These are phyloP conservation scores for Ceyx margarethae DNA, from an alignment of 2,113 vertebrate species.

Conservation along the genomic window DNA sequence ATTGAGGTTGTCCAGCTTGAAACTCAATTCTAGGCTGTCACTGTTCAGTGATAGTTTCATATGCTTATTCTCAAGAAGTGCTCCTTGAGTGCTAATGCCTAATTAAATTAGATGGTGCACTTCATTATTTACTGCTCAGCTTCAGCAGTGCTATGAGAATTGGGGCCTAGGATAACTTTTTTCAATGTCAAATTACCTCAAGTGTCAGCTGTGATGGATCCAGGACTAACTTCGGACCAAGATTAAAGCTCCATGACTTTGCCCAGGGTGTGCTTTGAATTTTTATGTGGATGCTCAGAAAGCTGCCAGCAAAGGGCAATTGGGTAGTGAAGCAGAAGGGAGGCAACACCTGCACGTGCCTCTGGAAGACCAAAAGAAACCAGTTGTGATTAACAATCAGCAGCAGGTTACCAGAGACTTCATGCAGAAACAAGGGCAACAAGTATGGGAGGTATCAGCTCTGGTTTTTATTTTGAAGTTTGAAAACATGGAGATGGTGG, in stretches of 20 bases:
- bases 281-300: not conserved
- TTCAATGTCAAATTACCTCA: conserved; percentile 37
- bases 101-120: not conserved
- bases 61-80: not conserved
- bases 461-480: not conserved
- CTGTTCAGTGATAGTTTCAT: conserved; percentile 3
- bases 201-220: conserved; percentile 16
- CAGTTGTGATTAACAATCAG: not conserved
- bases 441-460: not conserved
- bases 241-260: conserved; percentile 32
- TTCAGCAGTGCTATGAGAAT: not conserved
- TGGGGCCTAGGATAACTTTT: not conserved
- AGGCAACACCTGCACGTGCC: not conserved
- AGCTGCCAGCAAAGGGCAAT: not conserved
- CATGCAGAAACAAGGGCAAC: not conserved
- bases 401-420: not conserved
- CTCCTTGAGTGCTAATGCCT: not conserved
- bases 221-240: not conserved
- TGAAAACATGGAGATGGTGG: not conserved
- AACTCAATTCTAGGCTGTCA: not conserved
- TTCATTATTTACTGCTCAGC: conserved; percentile 43
- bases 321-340: not conserved
- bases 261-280: not conserved
- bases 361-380: not conserved
- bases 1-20: not conserved